These are phyloP conservation scores for Gastrophysa polygoni DNA, from an alignment of 2,888 invertebrate genomes.

Conservation along the genomic window DNA sequence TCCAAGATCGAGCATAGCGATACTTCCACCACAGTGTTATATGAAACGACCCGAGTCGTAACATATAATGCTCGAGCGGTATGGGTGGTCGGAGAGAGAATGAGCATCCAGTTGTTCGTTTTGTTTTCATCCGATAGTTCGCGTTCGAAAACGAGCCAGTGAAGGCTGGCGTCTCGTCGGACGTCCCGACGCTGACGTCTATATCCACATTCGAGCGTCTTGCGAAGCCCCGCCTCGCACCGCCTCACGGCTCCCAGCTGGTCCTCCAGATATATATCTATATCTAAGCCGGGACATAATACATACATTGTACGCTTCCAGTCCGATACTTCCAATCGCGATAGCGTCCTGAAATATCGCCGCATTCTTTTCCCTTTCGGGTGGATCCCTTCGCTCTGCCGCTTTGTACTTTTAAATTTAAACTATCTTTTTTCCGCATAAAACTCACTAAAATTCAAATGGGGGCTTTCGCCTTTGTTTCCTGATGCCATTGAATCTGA, in stretches of 20 bases:
- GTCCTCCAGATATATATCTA: slow-evolving; percentile 42
- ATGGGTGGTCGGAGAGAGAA: too few relatives aligned
- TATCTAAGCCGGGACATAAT: slow-evolving; percentile 29
- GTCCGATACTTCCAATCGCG: slow-evolving; percentile 49
- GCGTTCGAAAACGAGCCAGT: background rate
- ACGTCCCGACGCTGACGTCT: slow-evolving; percentile 43
- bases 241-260: slow-evolving; percentile 54
- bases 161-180: slow-evolving; percentile 37
- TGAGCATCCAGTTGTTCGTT: too few relatives aligned
- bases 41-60: too few relatives aligned
- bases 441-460: slow-evolving; percentile 51
- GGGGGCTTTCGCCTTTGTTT: slow-evolving; percentile 49
- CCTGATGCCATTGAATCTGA: slow-evolving; percentile 47
- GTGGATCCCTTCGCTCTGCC: slow-evolving; percentile 44
- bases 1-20: too few relatives aligned
- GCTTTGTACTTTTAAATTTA: slow-evolving; percentile 48
- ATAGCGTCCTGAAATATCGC: slow-evolving; percentile 57
- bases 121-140: background rate
- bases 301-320: slow-evolving; percentile 35
- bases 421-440: slow-evolving; percentile 48
- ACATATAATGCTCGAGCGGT: too few relatives aligned
- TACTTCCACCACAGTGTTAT: too few relatives aligned
- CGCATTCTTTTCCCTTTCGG: slow-evolving; percentile 48
- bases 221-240: slow-evolving; percentile 55
- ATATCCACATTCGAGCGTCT: slow-evolving; percentile 48